Base-by-base conservation (phyloP, 2,888 invertebrate species). In the Craniophora ligustri region DNA sequence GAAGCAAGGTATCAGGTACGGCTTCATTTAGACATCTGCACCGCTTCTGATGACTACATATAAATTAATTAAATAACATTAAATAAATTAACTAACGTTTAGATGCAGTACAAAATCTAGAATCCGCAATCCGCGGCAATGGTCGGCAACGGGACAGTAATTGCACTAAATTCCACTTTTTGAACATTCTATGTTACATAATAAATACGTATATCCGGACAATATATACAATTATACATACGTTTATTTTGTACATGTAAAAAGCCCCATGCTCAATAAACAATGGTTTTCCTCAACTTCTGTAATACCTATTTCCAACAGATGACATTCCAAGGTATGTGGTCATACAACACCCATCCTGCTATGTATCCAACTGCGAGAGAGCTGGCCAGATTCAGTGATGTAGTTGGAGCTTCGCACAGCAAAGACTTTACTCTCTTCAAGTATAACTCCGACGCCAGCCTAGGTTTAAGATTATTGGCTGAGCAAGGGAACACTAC, bases 401-500 rank as follows among this genome's bases (percentile, higher is more conserved):
- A 92, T 38, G 82, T 92, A 0, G 92, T 93, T 0, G 93, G 92
- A 0, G 93, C 92, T 0, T 90, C 92, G 0, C 93, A 93, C 50
- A 86, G 79, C 54, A 86, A 85, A 28, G 82, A 85, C 30, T 90
- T 82, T 38, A 76, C 72, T 19, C 58, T 91, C 0, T 93, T 84
- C 72, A 87, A 85, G 45, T 82, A 76, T 18, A 85, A 87, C 28
- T 73, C 84, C 0, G 88, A 87, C 44, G 92, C 93, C 4, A 81
- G 80, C 4, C 65, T 73, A 0, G 92, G 92, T 0, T 67, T 92
- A 3, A 84, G 86, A 57, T 87, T 89, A 82, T 58, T 93, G 14
- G 93, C 92, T 3, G 91, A 92, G 57, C 92, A 92, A 61, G 92
- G 92, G 0, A 93, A 93, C 49, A 92, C 92, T 3, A 92, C 92